Evolutionary conservation across 2,113 vertebrate genomes (phyloP).

Genomic region (Recurvirostra avosetta): DNA sequence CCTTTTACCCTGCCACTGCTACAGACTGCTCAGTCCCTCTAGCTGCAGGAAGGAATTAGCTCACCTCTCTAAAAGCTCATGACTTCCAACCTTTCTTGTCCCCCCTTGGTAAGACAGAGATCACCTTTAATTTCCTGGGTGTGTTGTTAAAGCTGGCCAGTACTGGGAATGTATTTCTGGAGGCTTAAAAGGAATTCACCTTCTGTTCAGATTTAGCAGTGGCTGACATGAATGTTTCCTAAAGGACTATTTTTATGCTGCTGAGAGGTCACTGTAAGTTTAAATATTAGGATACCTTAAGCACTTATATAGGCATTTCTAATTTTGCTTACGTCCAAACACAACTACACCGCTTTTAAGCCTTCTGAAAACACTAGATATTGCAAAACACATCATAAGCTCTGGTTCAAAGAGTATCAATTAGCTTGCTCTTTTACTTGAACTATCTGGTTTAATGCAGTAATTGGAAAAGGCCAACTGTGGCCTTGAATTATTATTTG

Average conservation of each 20-base stretch:
- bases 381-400: background rate
- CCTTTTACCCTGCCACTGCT: background rate
- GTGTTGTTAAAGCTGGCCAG: background rate
- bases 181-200: constrained; percentile 16
- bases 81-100: background rate
- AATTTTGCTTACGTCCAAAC: constrained; percentile 21
- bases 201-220: constrained; percentile 24
- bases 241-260: constrained; percentile 23
- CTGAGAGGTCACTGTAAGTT: constrained; percentile 32
- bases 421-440: constrained; percentile 38
- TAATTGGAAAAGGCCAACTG: constrained; percentile 27
- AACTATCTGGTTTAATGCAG: background rate
- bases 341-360: background rate
- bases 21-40: background rate
- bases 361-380: background rate
- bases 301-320: background rate
- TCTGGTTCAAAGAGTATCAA: constrained; percentile 45
- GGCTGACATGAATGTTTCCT: constrained; percentile 27
- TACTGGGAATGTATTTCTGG: constrained; percentile 10
- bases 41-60: constrained; percentile 11
- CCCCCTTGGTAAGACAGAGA: background rate
- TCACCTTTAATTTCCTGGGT: constrained; percentile 32
- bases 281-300: constrained; percentile 25
- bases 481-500: constrained; percentile 24
- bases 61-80: background rate